Evolutionary conservation across 2,888 invertebrate genomes (phyloP).

Genomic region (Lordiphosa andalusiaca): DNA sequence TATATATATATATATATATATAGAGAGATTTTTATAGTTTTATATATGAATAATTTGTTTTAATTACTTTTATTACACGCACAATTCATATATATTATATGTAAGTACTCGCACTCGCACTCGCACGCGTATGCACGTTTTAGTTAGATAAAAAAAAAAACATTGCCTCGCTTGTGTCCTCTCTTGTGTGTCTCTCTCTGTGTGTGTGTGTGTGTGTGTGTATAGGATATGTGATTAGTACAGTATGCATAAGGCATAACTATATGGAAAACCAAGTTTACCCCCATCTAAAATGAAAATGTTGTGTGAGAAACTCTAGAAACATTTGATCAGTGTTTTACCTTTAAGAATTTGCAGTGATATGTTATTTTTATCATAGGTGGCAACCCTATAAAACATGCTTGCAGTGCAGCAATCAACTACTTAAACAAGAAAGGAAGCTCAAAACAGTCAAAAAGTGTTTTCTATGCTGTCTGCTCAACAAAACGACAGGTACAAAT

Average conservation of each 20-base stretch:
- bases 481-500: too few species aligned
- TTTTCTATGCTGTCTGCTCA: too few species aligned
- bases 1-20: constrained; percentile 25
- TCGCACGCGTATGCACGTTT: constrained; percentile 18
- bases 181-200: too few species aligned
- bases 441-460: too few species aligned
- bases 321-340: constrained; percentile 2
- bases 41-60: constrained; percentile 32
- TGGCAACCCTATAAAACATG: too few species aligned
- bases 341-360: background rate
- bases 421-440: too few species aligned
- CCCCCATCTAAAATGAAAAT: constrained; percentile 9
- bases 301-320: background rate
- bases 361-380: too few species aligned
- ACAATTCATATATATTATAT: constrained; percentile 24
- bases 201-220: constrained; percentile 30
- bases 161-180: constrained; percentile 24
- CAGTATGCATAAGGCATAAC: constrained; percentile 16
- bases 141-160: constrained; percentile 52
- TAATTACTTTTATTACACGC: constrained; percentile 51
- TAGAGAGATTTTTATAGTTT: constrained; percentile 24
- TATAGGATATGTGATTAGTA: constrained; percentile 58
- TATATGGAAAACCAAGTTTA: constrained; percentile 11
- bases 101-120: too few species aligned
- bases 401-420: too few species aligned